Conservation (phyloP, 1,140 invertebrate species). For the Temnothorax nylanderi region DNA sequence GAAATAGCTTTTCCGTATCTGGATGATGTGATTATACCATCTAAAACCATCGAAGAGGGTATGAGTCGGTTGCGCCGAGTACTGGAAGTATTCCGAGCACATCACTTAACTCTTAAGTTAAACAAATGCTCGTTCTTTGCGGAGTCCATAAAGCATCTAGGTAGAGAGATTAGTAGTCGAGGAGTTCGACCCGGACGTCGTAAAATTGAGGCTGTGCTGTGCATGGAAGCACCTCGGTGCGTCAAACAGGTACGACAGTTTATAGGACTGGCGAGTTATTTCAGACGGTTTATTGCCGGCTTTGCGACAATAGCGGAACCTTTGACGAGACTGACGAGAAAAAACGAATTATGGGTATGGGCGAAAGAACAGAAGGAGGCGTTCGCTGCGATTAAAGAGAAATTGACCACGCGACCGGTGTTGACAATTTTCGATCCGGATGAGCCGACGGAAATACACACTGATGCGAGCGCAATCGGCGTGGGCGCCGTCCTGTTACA, state of each 20-base stretch:
- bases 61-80: neutral
- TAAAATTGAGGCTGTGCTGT: neutral
- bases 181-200: neutral
- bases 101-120: neutral
- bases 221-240: neutral
- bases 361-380: neutral
- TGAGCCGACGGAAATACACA: neutral
- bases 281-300: neutral
- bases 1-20: neutral
- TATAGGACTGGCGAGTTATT: neutral
- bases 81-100: neutral
- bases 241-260: conserved; percentile 17
- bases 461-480: neutral
- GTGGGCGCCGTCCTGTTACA: neutral
- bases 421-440: neutral
- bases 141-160: neutral
- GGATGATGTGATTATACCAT: conserved; percentile 19
- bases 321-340: neutral
- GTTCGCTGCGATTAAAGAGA: neutral
- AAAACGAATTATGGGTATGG: no score
- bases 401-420: neutral
- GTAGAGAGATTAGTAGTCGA: neutral
- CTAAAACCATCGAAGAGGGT: neutral
- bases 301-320: neutral
- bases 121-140: neutral